Percentiles rank a stretch among this genome's conserved stretches.
phyloP scores from a whole-genome alignment of 2,113 vertebrate genomes.

The Rhinogobius similis region DNA sequence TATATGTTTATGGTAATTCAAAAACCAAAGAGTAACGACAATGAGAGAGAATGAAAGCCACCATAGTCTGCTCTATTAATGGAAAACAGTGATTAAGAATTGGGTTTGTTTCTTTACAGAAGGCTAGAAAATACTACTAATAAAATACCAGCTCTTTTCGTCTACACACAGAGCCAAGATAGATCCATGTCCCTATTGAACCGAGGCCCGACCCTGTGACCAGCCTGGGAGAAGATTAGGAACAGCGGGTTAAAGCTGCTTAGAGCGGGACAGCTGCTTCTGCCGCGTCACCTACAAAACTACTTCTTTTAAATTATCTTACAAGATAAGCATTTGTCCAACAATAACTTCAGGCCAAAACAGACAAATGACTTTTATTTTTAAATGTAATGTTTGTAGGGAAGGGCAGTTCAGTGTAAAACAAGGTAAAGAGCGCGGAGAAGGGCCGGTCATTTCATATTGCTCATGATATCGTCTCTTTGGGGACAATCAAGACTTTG shows the following conservation, averaged over 20 bases:
- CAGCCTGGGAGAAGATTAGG: conserved; percentile 57
- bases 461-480: too few relatives aligned
- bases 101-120: neutral
- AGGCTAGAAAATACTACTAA: neutral
- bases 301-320: conserved; percentile 15
- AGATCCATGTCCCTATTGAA: neutral
- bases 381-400: neutral
- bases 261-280: conserved; percentile 55
- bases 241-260: conserved; percentile 62
- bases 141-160: neutral
- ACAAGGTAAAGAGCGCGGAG: neutral
- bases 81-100: neutral
- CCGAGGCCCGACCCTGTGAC: conserved; percentile 16
- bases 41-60: too few relatives aligned
- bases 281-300: conserved; percentile 38
- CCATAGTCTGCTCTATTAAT: too few relatives aligned
- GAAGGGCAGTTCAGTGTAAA: neutral
- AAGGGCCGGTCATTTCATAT: too few relatives aligned
- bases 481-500: too few relatives aligned
- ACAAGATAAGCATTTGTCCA: neutral
- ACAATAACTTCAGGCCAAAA: neutral
- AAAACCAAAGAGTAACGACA: too few relatives aligned
- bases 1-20: too few relatives aligned
- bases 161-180: neutral
- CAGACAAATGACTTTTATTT: neutral